Evolutionary conservation across 2,113 vertebrate species (phyloP).

Genomic region (cat (Felis catus)): DNA sequence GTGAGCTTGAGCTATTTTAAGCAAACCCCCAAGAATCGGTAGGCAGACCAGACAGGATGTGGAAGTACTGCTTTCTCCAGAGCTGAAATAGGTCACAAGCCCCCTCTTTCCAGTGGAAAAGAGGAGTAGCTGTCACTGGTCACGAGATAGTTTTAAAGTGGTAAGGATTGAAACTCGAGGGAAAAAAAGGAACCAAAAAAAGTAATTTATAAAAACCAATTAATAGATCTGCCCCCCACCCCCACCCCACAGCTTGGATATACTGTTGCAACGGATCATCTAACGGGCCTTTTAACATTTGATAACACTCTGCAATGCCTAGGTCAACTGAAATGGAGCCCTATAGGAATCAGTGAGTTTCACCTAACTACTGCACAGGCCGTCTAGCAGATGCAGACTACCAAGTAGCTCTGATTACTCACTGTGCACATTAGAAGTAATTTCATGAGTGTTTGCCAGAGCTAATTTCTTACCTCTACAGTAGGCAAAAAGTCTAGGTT

Average conservation of each 20-base stretch:
- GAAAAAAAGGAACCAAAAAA: background rate
- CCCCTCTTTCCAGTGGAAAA: constrained; percentile 28
- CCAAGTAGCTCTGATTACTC: constrained; percentile 52
- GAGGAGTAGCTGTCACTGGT: background rate
- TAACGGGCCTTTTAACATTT: background rate
- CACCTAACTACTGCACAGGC: background rate
- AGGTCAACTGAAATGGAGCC: background rate
- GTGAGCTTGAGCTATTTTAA: background rate
- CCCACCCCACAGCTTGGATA: background rate
- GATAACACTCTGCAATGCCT: background rate
- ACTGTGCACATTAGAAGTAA: constrained; percentile 57
- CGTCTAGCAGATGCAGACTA: background rate
- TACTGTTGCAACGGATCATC: background rate
- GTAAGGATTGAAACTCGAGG: background rate
- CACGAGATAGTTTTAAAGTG: background rate
- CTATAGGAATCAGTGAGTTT: background rate
- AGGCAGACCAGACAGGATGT: background rate
- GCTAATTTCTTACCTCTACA: constrained; percentile 63
- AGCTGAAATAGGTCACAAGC: background rate
- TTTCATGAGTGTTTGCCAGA: constrained; percentile 53
- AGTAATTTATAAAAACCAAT: background rate
- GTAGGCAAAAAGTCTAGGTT: constrained; percentile 57
- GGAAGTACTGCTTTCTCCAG: background rate
- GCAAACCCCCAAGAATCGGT: background rate
- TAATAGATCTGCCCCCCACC: background rate